phyloP scores from a whole-genome alignment of 2,888 invertebrate species.

The Ochropleura leucogaster region DNA sequence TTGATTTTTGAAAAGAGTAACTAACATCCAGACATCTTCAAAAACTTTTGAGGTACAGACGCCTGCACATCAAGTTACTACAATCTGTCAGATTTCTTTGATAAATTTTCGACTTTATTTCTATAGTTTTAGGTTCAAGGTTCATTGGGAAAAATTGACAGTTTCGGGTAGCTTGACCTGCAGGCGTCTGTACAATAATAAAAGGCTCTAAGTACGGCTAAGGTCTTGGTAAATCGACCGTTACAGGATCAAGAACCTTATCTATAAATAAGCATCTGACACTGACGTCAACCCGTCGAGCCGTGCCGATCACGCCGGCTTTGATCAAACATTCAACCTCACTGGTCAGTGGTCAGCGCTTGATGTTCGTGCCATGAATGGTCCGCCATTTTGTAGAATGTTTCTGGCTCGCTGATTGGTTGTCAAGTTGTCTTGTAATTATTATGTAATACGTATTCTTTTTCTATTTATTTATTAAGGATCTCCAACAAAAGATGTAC shows the following conservation, averaged over 20 bases:
- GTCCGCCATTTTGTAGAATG: not conserved
- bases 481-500: too few species aligned
- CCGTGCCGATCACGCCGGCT: constrained; percentile 11
- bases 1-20: too few species aligned
- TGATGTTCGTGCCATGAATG: constrained; percentile 8
- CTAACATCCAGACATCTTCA: too few species aligned
- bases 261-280: constrained; percentile 7
- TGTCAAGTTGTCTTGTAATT: not conserved
- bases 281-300: constrained; percentile 13
- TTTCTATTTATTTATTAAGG: too few species aligned
- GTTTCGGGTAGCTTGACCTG: too few species aligned
- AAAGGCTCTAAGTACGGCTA: not conserved
- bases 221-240: constrained; percentile 9
- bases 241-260: constrained; percentile 11
- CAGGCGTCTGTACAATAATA: too few species aligned
- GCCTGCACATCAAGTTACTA: too few species aligned
- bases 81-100: too few species aligned
- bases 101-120: too few species aligned
- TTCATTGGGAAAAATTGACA: too few species aligned
- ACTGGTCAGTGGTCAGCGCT: constrained; percentile 2
- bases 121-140: too few species aligned
- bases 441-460: not conserved
- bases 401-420: constrained; percentile 10
- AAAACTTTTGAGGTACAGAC: too few species aligned
- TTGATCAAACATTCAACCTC: constrained; percentile 13